Conservation (phyloP, 53 echinoderm and acorn worm genomes). For the Paracentrotus lividus region DNA sequence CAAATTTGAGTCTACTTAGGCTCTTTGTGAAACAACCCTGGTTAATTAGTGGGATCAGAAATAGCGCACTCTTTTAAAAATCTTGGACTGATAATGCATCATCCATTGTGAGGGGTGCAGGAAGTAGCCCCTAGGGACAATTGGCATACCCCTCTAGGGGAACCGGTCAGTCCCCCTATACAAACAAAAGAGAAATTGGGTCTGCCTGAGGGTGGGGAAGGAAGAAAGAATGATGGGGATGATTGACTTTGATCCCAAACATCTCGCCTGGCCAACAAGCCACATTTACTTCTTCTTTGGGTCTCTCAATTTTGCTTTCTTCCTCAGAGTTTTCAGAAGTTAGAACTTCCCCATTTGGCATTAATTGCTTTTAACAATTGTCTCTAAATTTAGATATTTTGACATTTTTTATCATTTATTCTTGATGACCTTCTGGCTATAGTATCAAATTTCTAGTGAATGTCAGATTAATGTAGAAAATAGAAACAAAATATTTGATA, state of each 20-base stretch:
- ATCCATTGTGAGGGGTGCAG: conserved; percentile 57
- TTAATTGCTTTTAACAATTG: background rate
- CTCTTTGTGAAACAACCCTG: too few relatives aligned
- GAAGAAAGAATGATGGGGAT: conserved; percentile 60
- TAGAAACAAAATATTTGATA: too few relatives aligned
- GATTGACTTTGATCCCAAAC: conserved; percentile 62
- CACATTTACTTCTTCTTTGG: background rate
- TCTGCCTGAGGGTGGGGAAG: conserved; percentile 41
- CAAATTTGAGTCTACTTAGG: too few relatives aligned
- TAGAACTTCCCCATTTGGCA: background rate
- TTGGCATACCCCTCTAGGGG: conserved; percentile 35
- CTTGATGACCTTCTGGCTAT: background rate
- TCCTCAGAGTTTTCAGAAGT: background rate
- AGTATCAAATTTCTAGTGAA: too few relatives aligned
- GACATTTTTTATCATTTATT: background rate
- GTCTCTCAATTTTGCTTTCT: conserved; percentile 36
- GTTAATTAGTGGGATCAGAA: too few relatives aligned
- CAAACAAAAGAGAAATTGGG: conserved; percentile 35
- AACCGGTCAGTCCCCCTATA: conserved; percentile 42
- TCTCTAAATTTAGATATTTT: background rate
- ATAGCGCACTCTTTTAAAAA: too few relatives aligned
- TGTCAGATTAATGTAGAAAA: too few relatives aligned
- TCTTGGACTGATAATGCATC: too few relatives aligned
- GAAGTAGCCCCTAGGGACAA: conserved; percentile 35
- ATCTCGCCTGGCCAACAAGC: background rate